Conservation (phyloP, 2,797 vertebrate genomes). For the Acipenser ruthenus region DNA sequence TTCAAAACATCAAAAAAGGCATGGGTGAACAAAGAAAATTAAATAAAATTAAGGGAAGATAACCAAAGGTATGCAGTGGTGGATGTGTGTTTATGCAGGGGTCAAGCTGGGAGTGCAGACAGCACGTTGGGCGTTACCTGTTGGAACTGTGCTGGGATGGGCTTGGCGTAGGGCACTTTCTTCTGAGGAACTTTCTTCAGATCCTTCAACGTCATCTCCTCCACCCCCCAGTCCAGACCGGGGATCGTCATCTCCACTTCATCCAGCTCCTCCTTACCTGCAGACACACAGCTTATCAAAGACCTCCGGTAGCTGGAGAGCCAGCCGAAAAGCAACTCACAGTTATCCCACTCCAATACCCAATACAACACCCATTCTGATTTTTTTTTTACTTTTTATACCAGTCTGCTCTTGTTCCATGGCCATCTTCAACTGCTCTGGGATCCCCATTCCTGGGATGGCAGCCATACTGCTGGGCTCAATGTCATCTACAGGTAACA, state of each 20-base stretch:
- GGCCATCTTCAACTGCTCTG: conserved; percentile 88
- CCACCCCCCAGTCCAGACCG: conserved; percentile 95
- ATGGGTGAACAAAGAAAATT: no score
- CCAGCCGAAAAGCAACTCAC: no score
- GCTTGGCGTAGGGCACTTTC: conserved; percentile 96
- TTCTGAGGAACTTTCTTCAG: conserved; percentile 95
- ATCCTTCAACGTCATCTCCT: conserved; percentile 94
- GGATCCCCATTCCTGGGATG: conserved; percentile 97
- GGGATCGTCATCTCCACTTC: conserved; percentile 96
- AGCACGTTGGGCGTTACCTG: conserved; percentile 56
- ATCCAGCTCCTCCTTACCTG: conserved; percentile 76
- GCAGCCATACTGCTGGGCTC: conserved; percentile 86
- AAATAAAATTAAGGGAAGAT: background rate
- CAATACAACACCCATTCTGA: conserved; percentile 1
- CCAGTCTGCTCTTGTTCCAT: conserved; percentile 96
- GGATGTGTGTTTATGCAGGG: no score
- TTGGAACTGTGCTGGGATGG: conserved; percentile 94
- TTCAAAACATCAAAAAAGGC: no score
- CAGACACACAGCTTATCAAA: conserved; percentile 13
- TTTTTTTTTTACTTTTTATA: conserved; percentile 38
- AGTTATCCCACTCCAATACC: background rate
- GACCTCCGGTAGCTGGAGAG: no score
- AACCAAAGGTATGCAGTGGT: background rate
- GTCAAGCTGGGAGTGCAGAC: no score
- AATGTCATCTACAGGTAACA: conserved; percentile 69